phyloP scores from a whole-genome alignment of 2,888 invertebrate genomes.

The Cerastis leucographa region DNA sequence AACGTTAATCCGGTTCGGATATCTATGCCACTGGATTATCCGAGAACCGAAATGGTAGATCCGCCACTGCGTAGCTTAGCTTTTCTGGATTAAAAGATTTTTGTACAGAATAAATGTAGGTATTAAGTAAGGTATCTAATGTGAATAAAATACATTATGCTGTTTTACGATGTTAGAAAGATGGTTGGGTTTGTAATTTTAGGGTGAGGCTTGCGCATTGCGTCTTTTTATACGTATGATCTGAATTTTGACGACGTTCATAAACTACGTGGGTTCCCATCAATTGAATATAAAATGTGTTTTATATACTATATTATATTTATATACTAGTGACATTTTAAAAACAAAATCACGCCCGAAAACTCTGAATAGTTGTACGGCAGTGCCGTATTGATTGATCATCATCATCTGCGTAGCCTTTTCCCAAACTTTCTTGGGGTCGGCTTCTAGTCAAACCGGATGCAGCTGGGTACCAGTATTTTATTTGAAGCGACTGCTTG shows the following conservation, averaged over 20 bases:
- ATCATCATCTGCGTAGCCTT: too few species aligned
- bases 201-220: slow-evolving; percentile 28
- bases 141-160: neutral
- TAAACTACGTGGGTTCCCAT: neutral
- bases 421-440: too few species aligned
- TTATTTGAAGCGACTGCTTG: too few species aligned
- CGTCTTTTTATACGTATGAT: slow-evolving; percentile 5
- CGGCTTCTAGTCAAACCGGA: too few species aligned
- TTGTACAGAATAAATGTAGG: slow-evolving; percentile 7
- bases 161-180: slow-evolving; percentile 14
- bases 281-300: neutral
- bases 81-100: slow-evolving; percentile 40
- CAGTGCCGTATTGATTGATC: too few species aligned
- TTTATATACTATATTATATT: too few species aligned
- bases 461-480: too few species aligned
- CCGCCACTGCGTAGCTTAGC: slow-evolving; percentile 15
- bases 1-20: slow-evolving; percentile 29
- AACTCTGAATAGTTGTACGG: too few species aligned
- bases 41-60: slow-evolving; percentile 13
- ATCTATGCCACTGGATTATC: slow-evolving; percentile 22
- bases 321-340: too few species aligned
- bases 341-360: too few species aligned
- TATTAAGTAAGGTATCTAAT: slow-evolving; percentile 1
- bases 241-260: neutral
- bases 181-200: slow-evolving; percentile 17